Evolutionary conservation across 2,113 vertebrate species (phyloP).

Genomic region (Rhinogobius similis): DNA sequence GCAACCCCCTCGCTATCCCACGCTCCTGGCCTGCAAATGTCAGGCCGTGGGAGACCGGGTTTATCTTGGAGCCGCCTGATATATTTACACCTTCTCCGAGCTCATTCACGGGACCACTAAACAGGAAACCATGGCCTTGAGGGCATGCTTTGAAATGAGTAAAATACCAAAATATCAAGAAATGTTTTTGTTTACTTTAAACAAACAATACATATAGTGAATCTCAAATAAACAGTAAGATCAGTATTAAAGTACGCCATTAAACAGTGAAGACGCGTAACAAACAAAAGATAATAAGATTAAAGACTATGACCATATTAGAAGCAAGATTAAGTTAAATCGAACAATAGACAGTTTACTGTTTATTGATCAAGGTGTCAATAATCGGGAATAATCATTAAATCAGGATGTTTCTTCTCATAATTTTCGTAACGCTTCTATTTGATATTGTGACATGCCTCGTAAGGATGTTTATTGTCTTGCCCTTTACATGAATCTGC

Average conservation of each 20-base stretch:
- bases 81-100: constrained; percentile 75
- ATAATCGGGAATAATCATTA: too few relatives aligned
- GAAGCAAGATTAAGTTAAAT: too few relatives aligned
- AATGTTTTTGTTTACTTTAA: neutral
- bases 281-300: too few relatives aligned
- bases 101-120: constrained; percentile 19
- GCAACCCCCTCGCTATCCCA: constrained; percentile 67
- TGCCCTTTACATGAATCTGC: constrained; percentile 4
- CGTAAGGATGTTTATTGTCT: constrained; percentile 28
- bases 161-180: constrained; percentile 13
- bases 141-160: constrained; percentile 7
- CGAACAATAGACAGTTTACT: too few relatives aligned
- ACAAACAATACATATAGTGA: neutral
- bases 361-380: too few relatives aligned
- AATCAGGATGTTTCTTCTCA: too few relatives aligned
- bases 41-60: constrained; percentile 66
- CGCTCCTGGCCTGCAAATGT: constrained; percentile 75
- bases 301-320: too few relatives aligned
- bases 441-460: too few relatives aligned
- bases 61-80: constrained; percentile 74
- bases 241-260: neutral
- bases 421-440: too few relatives aligned
- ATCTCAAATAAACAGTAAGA: neutral
- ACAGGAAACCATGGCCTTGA: constrained; percentile 28
- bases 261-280: neutral